Evolutionary conservation across 1,140 invertebrate species (phyloP).

Genomic region (Macrobrachium rosenbergii): DNA sequence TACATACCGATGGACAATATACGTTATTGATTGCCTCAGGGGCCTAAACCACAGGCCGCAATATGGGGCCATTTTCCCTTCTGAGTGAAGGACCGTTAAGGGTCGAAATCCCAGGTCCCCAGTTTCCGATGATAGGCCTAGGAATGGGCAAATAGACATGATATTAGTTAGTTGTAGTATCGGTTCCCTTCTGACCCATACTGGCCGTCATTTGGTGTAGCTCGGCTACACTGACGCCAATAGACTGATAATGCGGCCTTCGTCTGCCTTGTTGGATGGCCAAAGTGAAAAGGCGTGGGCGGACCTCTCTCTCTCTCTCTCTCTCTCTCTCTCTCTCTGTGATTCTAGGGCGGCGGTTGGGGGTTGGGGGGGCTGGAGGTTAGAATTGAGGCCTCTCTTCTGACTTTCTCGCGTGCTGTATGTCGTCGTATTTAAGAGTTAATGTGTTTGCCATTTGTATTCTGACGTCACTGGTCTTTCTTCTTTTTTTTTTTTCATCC

Average conservation of each 20-base stretch:
- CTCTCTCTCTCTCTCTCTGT: constrained; percentile 31
- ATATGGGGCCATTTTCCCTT: background rate
- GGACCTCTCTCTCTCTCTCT: constrained; percentile 26
- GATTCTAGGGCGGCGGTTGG: background rate
- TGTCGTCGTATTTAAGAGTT: background rate
- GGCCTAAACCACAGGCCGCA: background rate
- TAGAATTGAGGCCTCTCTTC: background rate
- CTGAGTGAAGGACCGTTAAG: background rate
- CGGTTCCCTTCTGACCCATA: constrained; percentile 20
- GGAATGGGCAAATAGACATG: constrained; percentile 51
- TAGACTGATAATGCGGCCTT: constrained; percentile 16
- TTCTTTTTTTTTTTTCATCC: background rate
- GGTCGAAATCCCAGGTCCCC: background rate
- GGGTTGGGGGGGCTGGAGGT: too few species aligned
- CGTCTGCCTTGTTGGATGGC: constrained; percentile 1
- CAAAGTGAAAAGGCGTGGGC: background rate
- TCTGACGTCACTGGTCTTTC: background rate
- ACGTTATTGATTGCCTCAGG: constrained; percentile 51
- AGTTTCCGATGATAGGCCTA: background rate
- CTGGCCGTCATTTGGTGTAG: constrained; percentile 22
- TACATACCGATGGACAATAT: constrained; percentile 60
- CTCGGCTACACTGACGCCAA: constrained; percentile 25
- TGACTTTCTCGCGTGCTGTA: background rate
- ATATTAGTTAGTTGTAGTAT: constrained; percentile 55
- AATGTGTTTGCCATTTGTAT: background rate